Evolutionary conservation across 1,140 invertebrate species (phyloP), one percentile per base, ranked within the genome.

Genomic region (Brachionus rotundiformis): DNA sequence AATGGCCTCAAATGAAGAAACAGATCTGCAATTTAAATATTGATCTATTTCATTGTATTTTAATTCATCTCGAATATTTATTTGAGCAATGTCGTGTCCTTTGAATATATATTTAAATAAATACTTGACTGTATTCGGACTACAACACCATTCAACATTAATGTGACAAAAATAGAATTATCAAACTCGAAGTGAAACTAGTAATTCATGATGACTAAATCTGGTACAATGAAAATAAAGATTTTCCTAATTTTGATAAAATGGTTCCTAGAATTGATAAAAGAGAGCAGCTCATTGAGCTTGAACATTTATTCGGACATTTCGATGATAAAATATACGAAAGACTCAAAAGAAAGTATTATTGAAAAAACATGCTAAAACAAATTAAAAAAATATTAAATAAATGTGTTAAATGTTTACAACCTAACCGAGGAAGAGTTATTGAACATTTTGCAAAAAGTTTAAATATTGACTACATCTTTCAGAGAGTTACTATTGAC

Each of bases 131-230:
- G n/a, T n/a, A n/a, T n/a, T n/a, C n/a, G n/a, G n/a, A n/a, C n/a
- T n/a, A n/a, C n/a, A n/a, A n/a, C n/a, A n/a, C n/a, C n/a, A n/a
- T n/a, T n/a, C n/a, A n/a, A n/a, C n/a, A n/a, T n/a, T n/a, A n/a
- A n/a, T n/a, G n/a, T n/a, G n/a, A n/a, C n/a, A n/a, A n/a, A n/a
- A n/a, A n/a, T n/a, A n/a, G n/a, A n/a, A n/a, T n/a, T n/a, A n/a
- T n/a, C n/a, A n/a, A n/a, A n/a, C n/a, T n/a, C n/a, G n/a, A n/a
- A n/a, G n/a, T n/a, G n/a, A n/a, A n/a, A n/a, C n/a, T n/a, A 4
- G 76, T 86, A 4, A 39, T 25, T 10, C 82, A 85, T 59, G 13
- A 80, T 44, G 33, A n/a, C n/a, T n/a, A n/a, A 81, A 19, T 83
- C 84, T 0, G 79, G 65, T 27, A 49, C 5, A 49, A 13, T n/a